phyloP scores from a whole-genome alignment of 1,140 invertebrate species.

The Popillia japonica region DNA sequence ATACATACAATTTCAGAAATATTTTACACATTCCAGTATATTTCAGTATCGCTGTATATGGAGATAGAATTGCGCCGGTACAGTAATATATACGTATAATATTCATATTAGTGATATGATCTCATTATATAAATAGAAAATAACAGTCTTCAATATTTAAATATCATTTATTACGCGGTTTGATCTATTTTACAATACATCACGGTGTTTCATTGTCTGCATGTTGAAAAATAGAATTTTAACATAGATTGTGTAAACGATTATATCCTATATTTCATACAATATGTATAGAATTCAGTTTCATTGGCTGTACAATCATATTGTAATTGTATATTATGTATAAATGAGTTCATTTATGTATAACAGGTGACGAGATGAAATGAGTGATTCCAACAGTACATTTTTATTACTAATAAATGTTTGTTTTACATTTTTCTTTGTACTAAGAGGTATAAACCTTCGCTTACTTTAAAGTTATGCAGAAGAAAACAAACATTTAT shows the following conservation, averaged over 20 bases:
- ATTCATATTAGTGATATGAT: too few species aligned
- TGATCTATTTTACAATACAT: slow-evolving; percentile 35
- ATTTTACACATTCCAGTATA: too few species aligned
- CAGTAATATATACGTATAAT: too few species aligned
- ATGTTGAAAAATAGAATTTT: slow-evolving; percentile 39
- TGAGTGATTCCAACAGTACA: slow-evolving; percentile 16
- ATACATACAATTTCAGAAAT: too few species aligned
- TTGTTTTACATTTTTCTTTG: background rate
- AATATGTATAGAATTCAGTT: slow-evolving; percentile 29
- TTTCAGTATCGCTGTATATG: too few species aligned
- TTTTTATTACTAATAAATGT: slow-evolving; percentile 16
- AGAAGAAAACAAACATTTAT: slow-evolving; percentile 25
- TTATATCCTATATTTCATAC: slow-evolving; percentile 29
- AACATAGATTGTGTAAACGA: slow-evolving; percentile 35
- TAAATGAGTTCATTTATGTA: slow-evolving; percentile 23
- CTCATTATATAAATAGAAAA: too few species aligned
- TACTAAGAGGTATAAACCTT: background rate
- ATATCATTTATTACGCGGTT: slow-evolving; percentile 36
- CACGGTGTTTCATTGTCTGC: slow-evolving; percentile 30
- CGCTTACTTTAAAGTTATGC: background rate
- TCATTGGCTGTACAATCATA: slow-evolving; percentile 35
- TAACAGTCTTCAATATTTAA: slow-evolving; percentile 8
- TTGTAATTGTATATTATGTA: slow-evolving; percentile 13
- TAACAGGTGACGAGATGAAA: slow-evolving; percentile 32
- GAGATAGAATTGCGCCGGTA: too few species aligned